Evolutionary conservation across 2,888 invertebrate species (phyloP).

Genomic region (Archaeoteleia sp.): DNA sequence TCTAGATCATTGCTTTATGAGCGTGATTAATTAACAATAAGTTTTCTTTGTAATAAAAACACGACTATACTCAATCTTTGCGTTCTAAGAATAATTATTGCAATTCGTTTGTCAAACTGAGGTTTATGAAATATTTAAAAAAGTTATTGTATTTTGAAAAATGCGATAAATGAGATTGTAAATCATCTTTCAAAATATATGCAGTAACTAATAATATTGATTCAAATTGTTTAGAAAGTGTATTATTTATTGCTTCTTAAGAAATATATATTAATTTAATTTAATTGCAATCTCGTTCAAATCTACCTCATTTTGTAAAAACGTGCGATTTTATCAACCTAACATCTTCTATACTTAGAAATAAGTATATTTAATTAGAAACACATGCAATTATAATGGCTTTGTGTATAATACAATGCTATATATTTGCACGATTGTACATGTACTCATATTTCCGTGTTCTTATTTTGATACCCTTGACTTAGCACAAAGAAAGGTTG

Average conservation of each 20-base stretch:
- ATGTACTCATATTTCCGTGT: no score
- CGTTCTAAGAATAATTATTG: constrained; percentile 8
- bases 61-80: constrained; percentile 16
- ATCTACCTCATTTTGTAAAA: constrained; percentile 50
- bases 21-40: constrained; percentile 14
- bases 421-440: no score
- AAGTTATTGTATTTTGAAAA: constrained; percentile 20
- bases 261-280: constrained; percentile 23
- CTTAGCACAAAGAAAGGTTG: no score
- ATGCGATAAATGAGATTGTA: constrained; percentile 45
- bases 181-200: no score
- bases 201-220: constrained; percentile 12
- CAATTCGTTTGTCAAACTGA: constrained; percentile 12
- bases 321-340: constrained; percentile 20
- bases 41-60: constrained; percentile 10
- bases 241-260: no score
- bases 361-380: background rate
- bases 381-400: constrained; percentile 12
- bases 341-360: constrained; percentile 11
- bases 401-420: background rate
- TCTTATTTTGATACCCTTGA: no score
- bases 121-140: constrained; percentile 10
- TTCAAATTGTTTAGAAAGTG: constrained; percentile 13
- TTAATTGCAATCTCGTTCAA: constrained; percentile 36
- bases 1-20: no score